Base-by-base conservation (phyloP, 2,113 vertebrate genomes). In the Caranx melampygus region DNA sequence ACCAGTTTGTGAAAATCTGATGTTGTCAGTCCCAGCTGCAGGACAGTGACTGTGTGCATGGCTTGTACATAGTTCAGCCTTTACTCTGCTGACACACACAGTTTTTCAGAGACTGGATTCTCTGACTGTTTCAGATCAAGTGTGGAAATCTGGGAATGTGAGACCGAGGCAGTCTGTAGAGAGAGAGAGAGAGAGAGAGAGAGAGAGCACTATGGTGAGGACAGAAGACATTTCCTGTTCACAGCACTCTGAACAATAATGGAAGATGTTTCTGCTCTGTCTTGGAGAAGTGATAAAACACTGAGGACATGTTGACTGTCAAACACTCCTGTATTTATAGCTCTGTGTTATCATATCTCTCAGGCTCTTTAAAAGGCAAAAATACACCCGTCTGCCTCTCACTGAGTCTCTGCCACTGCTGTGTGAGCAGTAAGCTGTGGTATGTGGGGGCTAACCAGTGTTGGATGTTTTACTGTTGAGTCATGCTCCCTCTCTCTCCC, bases 381-480 rank as follows among this genome's bases (percentile, higher is more conserved):
- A 75, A 33, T 34, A 75, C 75, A 49, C 59, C 35, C 6, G 10
- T 44, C 37, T 68, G 10, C 42, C 63, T 21, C 54, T 75, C 33
- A 33, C 26, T 57, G 33, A 63, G 79, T 69, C 33, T 67, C 55
- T 63, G 35, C 65, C 72, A 33, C 76, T 35, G 31, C 15, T 59
- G 31, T 31, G 21, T 59, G 57, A 74, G 74, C 60, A 72, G 49
- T 86, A 37, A 54, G 64, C 72, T 15, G 42, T 58, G 72, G 68
- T 85, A 83, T 88, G 80, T n/a, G 55, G 69, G 35, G 64, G 76
- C 81, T 79, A 84, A 79, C 81, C 78, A 82, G 42, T 31, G 78
- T 58, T 78, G 78, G 63, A 77, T 89, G 67, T 74, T 84, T 89
- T 62, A 55, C 55, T 68, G 84, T 85, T 80, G 82, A 89, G 68